Conservation (phyloP, 2,113 vertebrate species). For the Hoplias malabaricus region DNA sequence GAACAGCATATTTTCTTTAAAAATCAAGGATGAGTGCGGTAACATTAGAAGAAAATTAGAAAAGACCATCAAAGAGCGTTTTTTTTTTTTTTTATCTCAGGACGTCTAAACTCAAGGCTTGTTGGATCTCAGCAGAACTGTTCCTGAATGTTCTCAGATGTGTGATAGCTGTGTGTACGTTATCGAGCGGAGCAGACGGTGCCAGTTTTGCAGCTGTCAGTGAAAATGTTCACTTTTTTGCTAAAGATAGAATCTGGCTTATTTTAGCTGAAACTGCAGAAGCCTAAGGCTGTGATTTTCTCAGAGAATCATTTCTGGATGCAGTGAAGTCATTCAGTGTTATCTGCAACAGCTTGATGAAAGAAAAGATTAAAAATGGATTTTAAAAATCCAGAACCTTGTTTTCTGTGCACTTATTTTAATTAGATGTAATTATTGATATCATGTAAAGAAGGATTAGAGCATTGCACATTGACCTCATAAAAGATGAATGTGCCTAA, state of each 20-base stretch:
- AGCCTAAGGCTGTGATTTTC: not conserved
- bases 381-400: not conserved
- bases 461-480: slow-evolving; percentile 43
- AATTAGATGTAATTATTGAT: slow-evolving; percentile 64
- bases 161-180: slow-evolving; percentile 28
- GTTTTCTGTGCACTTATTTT: slow-evolving; percentile 48
- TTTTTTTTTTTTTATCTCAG: slow-evolving; percentile 10
- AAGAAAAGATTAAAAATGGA: not conserved
- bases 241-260: not conserved
- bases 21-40: slow-evolving; percentile 35
- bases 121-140: not conserved
- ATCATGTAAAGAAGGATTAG: slow-evolving; percentile 52
- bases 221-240: not conserved
- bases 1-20: slow-evolving; percentile 41
- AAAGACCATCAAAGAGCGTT: slow-evolving; percentile 27
- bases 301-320: not conserved
- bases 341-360: not conserved
- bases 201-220: slow-evolving; percentile 9
- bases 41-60: not conserved
- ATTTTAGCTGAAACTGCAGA: slow-evolving; percentile 5
- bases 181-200: slow-evolving; percentile 1
- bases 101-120: slow-evolving; percentile 11
- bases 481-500: slow-evolving; percentile 53
- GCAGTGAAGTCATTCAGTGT: not conserved
- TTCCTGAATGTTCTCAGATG: not conserved